phyloP scores from a whole-genome alignment of 2,888 invertebrate genomes.

The Pristionchus fissidentatus region DNA sequence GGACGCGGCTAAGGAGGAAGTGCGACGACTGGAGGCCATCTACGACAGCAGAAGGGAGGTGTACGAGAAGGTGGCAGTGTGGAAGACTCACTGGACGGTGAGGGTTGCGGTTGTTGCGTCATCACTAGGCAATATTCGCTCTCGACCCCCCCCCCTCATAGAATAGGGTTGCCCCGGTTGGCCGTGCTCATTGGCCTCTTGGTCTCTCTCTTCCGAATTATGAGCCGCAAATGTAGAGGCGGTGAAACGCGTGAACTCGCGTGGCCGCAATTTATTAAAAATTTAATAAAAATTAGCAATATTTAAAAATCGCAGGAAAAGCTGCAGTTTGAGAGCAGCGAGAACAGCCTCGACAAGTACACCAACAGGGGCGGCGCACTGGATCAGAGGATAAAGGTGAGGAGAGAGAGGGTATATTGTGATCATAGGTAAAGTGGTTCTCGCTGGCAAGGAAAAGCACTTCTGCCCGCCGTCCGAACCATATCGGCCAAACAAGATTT shows the following conservation, averaged over 20 bases:
- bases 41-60: neutral
- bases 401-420: neutral
- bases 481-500: too few relatives aligned
- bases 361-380: conserved; percentile 34
- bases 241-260: neutral
- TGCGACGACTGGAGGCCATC: neutral
- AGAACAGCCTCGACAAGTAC: conserved; percentile 6
- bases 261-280: neutral
- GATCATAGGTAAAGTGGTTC: too few relatives aligned
- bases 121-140: too few relatives aligned
- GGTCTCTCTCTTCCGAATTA: neutral
- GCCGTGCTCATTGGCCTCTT: too few relatives aligned
- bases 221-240: neutral
- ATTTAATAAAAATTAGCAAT: too few relatives aligned
- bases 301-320: conserved; percentile 23
- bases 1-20: neutral
- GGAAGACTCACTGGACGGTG: conserved; percentile 16
- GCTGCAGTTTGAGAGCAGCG: conserved; percentile 31
- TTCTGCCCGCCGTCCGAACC: too few relatives aligned
- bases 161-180: too few relatives aligned
- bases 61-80: neutral
- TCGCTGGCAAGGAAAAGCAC: too few relatives aligned
- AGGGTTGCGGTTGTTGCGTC: neutral
- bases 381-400: conserved; percentile 17
- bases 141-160: too few relatives aligned